phyloP scores from a whole-genome alignment of 2,888 invertebrate genomes.

The Heteropelma amictum region DNA sequence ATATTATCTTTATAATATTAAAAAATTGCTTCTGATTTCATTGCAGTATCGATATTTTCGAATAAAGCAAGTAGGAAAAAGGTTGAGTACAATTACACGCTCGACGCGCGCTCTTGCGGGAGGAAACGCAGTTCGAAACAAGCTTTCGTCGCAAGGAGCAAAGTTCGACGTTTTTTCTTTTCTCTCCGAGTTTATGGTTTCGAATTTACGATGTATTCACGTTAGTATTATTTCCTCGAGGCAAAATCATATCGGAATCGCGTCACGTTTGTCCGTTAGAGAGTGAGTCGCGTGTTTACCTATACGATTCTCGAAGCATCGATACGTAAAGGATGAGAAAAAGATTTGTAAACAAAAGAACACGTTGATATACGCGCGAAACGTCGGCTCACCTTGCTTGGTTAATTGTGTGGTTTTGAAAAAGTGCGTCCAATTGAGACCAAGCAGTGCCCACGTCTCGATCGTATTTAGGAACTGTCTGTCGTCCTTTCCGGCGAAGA shows the following conservation, averaged over 20 bases:
- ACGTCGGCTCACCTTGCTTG: slow-evolving; percentile 62
- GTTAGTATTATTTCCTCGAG: not conserved
- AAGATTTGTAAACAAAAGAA: not conserved
- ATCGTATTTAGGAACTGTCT: slow-evolving; percentile 66
- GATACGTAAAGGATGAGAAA: not conserved
- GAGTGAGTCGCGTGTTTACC: not conserved
- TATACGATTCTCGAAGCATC: too few species aligned
- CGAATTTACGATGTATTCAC: too few species aligned
- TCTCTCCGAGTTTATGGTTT: too few species aligned
- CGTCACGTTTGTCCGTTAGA: slow-evolving; percentile 36
- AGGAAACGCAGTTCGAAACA: too few species aligned
- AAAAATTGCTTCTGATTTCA: too few species aligned
- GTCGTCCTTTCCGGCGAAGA: slow-evolving; percentile 66
- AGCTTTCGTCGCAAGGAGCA: too few species aligned
- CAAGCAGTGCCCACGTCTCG: slow-evolving; percentile 69
- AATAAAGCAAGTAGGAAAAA: too few species aligned
- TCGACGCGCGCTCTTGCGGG: too few species aligned
- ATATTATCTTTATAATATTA: too few species aligned
- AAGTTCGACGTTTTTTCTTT: too few species aligned
- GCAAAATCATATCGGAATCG: slow-evolving; percentile 42
- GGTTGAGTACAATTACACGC: too few species aligned
- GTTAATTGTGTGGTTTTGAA: slow-evolving; percentile 62
- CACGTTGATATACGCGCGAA: not conserved
- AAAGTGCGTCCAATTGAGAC: slow-evolving; percentile 72
- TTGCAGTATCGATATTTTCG: too few species aligned